Evolutionary conservation across 2,797 vertebrate species (phyloP), one percentile per base, ranked within the genome.

Genomic region (Orientallactaga sibirica): DNA sequence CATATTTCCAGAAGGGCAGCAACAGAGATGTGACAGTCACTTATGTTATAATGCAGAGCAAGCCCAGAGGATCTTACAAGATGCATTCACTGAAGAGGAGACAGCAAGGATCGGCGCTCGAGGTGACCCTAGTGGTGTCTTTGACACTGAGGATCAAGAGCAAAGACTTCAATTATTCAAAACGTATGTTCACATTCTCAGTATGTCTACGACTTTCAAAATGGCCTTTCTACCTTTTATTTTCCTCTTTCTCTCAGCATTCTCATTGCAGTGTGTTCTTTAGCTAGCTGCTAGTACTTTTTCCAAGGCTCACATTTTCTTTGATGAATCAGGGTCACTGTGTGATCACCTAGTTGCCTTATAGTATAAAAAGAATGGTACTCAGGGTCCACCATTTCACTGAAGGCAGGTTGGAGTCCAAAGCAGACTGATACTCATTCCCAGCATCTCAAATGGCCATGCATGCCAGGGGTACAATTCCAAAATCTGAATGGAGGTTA

Each of bases 181-280:
- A 97, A 98, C 96, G 93, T 98, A 98, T 89, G 98, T 98, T 93
- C 95, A 94, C 92, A 79, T 87, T 93, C 76, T 95, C 15, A 9
- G 29, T 92, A 80, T 81, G 27, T 16, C 61, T 18, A 19, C n/a
- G 37, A 82, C 37, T 90, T 88, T 96, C 76, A 89, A 84, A 94
- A 78, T 37, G 22, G 48, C 43, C 2, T 68, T 43, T 58, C 74
- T 52, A 24, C 27, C 86, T 86, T 80, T 52, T 7, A 3, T 67
- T 79, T 48, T 52, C 66, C 73, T 83, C 37, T 10, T 78, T 33
- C 33, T 61, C 5, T 43, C 3, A 7, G 27, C 19, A 10, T 52
- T 90, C 68, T 52, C 1, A 1, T 70, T 52, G 12, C 52, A 20
- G 11, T 20, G 8, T 74, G 24, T 76, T 14, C 58, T 81, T 93